These are phyloP conservation scores for Lutjanus erythropterus DNA, from an alignment of 2,113 vertebrate genomes.

Conservation along the genomic window DNA sequence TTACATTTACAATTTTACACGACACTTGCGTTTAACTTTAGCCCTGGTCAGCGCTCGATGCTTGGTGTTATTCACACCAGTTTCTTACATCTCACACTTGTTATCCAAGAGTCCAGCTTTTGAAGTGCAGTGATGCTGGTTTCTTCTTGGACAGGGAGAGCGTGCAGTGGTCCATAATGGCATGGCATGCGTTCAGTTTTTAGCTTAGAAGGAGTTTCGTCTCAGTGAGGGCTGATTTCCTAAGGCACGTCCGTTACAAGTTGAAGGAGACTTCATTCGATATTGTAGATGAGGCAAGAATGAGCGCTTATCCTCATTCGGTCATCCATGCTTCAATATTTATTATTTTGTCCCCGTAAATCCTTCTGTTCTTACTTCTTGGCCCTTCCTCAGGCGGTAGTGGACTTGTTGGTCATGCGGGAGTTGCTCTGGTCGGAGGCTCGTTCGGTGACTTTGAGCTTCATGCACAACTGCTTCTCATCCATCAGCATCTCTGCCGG, in stretches of 20 bases:
- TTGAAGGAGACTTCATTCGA: slow-evolving; percentile 13
- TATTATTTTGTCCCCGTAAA: neutral
- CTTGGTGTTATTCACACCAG: slow-evolving; percentile 9
- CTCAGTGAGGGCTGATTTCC: slow-evolving; percentile 7
- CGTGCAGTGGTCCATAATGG: neutral
- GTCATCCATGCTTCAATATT: slow-evolving; percentile 11
- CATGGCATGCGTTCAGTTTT: slow-evolving; percentile 5
- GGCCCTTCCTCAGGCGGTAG: slow-evolving; percentile 84
- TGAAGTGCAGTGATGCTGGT: neutral
- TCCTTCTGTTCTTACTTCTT: neutral
- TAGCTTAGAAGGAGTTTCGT: neutral
- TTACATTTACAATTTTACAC: slow-evolving; percentile 1
- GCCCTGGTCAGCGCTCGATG: neutral
- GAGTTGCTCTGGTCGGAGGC: slow-evolving; percentile 93
- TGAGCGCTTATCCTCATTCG: neutral
- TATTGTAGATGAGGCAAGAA: slow-evolving; percentile 3
- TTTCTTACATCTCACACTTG: slow-evolving; percentile 8
- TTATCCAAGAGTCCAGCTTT: slow-evolving; percentile 7
- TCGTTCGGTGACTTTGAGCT: slow-evolving; percentile 93
- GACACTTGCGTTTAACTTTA: slow-evolving; percentile 3
- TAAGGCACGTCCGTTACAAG: slow-evolving; percentile 1
- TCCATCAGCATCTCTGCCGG: slow-evolving; percentile 93
- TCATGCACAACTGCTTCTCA: slow-evolving; percentile 94
- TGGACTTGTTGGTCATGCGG: slow-evolving; percentile 94
- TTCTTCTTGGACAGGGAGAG: neutral